Evolutionary conservation across 2,888 invertebrate genomes (phyloP).

Genomic region (Patella pellucida): DNA sequence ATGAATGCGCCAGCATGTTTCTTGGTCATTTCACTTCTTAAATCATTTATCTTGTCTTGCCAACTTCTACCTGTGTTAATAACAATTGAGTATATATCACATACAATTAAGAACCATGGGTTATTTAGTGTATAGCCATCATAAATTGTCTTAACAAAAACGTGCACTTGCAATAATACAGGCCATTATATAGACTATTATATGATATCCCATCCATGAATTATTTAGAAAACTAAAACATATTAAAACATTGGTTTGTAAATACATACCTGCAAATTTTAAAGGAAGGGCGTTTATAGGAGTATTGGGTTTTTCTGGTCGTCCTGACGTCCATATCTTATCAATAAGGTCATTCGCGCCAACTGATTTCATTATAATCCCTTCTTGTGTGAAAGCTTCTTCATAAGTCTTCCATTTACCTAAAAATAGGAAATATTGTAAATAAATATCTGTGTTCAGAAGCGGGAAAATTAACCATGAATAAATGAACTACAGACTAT

Average conservation of each 20-base stretch:
- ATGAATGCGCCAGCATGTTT: constrained; percentile 83
- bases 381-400: constrained; percentile 16
- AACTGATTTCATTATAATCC: constrained; percentile 27
- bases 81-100: neutral
- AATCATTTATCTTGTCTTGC: constrained; percentile 81
- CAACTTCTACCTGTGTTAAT: constrained; percentile 78
- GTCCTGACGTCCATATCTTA: constrained; percentile 77
- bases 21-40: constrained; percentile 78
- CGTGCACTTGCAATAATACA: too few relatives aligned
- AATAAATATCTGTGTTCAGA: neutral
- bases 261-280: constrained; percentile 75
- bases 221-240: neutral
- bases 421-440: neutral
- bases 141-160: too few relatives aligned
- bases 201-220: too few relatives aligned
- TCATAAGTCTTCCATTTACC: constrained; percentile 26
- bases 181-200: too few relatives aligned
- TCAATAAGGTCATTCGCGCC: constrained; percentile 76
- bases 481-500: neutral
- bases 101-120: neutral
- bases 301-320: constrained; percentile 76
- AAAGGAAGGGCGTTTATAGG: constrained; percentile 77
- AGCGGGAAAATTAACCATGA: too few relatives aligned
- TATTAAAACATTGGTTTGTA: too few relatives aligned
- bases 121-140: neutral